Evolutionary conservation across 1,140 invertebrate genomes (phyloP), one percentile per base, ranked within the genome.

Genomic region (Sarcophaga peregrina): DNA sequence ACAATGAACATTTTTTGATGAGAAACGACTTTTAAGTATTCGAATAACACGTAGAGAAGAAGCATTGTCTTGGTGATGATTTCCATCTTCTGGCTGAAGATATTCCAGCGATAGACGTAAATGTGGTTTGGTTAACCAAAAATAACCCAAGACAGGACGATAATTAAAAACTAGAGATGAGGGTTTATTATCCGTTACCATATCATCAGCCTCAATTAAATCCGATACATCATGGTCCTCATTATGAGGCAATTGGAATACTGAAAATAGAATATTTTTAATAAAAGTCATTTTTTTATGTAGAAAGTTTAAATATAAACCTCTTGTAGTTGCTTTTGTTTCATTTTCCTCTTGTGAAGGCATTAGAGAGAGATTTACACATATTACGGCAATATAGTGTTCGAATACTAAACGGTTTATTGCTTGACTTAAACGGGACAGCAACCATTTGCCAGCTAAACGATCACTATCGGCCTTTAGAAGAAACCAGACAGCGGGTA

Each of bases 1-100:
- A 46, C 88, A 90, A 11, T 50, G 85, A 15, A 68, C 84, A 45
- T 83, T 85, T 0, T 13, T 81, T 3, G 82, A 62, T 8, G 84
- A 85, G 48, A 83, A 87, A 37, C 82, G 85, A 82, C 87, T 88
- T 37, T 74, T 86, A 3, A 85, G 52, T 15, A 90, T 80, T 45
- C 83, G 86, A 8, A 89, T 8, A 45, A 85, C 37, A 13, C 88
- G 87, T 15, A 86, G 83, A 58, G 82, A 76, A 11, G 50, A 68
- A n/a, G 25, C 25, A 37, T 37, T 37, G 25, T 54, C 37, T 4
- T 46, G 73, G n/a, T n/a, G 37, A 17, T 80, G 58, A 13, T 46
- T 72, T 5, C 84, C 80, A 8, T 83, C 45, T 74, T 50, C 10
- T 17, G 20, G 48, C 5, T 7, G 11, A 17, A n/a, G 17, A 20